Evolutionary conservation across 1,140 invertebrate genomes (phyloP).

Genomic region (Cotesia glomerata): DNA sequence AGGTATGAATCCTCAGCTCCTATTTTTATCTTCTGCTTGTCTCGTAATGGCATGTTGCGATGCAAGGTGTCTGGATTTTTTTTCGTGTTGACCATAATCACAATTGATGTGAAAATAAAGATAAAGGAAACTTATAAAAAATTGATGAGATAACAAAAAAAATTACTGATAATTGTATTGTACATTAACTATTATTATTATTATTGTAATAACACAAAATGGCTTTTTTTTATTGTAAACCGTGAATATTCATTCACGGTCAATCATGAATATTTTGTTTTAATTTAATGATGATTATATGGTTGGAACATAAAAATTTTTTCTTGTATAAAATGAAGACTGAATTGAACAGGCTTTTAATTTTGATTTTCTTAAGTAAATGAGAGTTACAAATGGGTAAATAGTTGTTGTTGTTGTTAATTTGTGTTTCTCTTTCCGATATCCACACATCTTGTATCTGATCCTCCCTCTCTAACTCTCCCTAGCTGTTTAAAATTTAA

Average conservation of each 20-base stretch:
- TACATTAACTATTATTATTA: slow-evolving; percentile 5
- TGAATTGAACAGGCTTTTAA: slow-evolving; percentile 30
- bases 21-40: slow-evolving; percentile 39
- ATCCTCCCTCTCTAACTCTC: slow-evolving; percentile 48
- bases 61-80: slow-evolving; percentile 56
- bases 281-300: not conserved
- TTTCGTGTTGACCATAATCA: slow-evolving; percentile 1
- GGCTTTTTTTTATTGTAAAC: not conserved
- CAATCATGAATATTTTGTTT: slow-evolving; percentile 11
- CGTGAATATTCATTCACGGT: not conserved
- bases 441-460: slow-evolving; percentile 55
- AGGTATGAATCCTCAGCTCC: slow-evolving; percentile 49
- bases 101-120: slow-evolving; percentile 24
- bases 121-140: slow-evolving; percentile 18
- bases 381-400: slow-evolving; percentile 18
- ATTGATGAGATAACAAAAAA: slow-evolving; percentile 5
- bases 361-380: slow-evolving; percentile 24
- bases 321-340: slow-evolving; percentile 27
- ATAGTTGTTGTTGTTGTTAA: not conserved
- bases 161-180: not conserved
- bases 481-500: slow-evolving; percentile 39
- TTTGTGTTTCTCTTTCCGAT: slow-evolving; percentile 5
- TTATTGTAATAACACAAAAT: slow-evolving; percentile 1
- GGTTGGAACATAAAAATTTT: not conserved
- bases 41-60: slow-evolving; percentile 45